Evolutionary conservation across 1,140 invertebrate genomes (phyloP).

Genomic region (Wiebesia pumilae): DNA sequence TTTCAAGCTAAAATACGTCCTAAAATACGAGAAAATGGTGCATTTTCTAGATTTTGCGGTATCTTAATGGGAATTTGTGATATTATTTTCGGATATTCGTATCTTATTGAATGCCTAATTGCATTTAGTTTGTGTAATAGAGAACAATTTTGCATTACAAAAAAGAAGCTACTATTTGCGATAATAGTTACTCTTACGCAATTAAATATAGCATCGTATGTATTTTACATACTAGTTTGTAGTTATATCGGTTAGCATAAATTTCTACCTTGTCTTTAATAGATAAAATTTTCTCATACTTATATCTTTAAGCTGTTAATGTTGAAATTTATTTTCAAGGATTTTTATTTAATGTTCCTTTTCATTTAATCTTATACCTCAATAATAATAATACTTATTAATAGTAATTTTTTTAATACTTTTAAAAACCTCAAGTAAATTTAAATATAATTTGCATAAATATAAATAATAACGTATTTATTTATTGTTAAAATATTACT

Average conservation of each 20-base stretch:
- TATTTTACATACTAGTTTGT: neutral
- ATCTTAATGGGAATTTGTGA: neutral
- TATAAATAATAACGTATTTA: too few species aligned
- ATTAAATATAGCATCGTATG: neutral
- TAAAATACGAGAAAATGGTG: neutral
- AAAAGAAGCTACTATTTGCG: neutral
- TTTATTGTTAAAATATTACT: too few species aligned
- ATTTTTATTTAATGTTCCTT: too few species aligned
- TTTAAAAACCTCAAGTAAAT: too few species aligned
- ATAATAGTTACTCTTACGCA: neutral
- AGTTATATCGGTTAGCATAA: neutral
- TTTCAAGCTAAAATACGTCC: neutral
- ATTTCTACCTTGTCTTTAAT: too few species aligned
- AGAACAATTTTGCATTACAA: neutral
- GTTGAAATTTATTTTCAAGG: too few species aligned
- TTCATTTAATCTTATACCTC: too few species aligned
- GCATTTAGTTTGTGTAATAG: neutral
- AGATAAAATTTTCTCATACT: too few species aligned
- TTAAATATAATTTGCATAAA: too few species aligned
- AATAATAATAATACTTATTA: too few species aligned
- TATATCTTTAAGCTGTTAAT: too few species aligned
- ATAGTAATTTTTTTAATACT: too few species aligned
- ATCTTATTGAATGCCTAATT: conserved; percentile 14
- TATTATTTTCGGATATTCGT: neutral
- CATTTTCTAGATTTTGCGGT: neutral